Conservation (phyloP, 2,113 vertebrate species). For the Nyctibius bracteatus region DNA sequence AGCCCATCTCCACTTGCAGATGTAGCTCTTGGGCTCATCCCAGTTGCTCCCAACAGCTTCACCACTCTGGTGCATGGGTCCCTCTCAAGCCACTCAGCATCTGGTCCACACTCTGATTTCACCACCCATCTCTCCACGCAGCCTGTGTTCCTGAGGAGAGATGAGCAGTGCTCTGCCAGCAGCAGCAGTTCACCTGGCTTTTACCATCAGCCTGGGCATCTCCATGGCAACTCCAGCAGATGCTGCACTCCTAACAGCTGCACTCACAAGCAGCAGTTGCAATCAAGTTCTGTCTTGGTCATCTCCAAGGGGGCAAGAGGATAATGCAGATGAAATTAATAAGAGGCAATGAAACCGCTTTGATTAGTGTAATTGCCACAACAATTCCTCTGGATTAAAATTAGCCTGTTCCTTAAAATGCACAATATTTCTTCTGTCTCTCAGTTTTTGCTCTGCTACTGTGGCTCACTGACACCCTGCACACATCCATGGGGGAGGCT, state of each 20-base stretch:
- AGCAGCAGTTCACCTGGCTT: background rate
- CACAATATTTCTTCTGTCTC: background rate
- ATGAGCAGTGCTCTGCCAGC: background rate
- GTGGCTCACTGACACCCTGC: background rate
- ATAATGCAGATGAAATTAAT: background rate
- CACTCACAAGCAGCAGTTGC: background rate
- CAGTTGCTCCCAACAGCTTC: background rate
- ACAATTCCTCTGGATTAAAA: background rate
- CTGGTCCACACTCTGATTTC: background rate
- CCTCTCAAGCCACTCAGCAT: background rate
- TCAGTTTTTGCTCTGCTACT: background rate
- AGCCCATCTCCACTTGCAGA: background rate
- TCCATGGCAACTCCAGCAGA: conserved; percentile 65
- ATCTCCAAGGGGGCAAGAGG: background rate
- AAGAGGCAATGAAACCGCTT: background rate
- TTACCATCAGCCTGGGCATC: conserved; percentile 27
- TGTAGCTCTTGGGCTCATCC: accelerated
- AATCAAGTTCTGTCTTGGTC: conserved; percentile 28
- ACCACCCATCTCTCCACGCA: background rate
- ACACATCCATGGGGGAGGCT: background rate
- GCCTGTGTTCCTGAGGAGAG: background rate
- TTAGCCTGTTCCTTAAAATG: background rate
- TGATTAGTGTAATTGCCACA: background rate
- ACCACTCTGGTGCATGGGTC: background rate
- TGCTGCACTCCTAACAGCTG: background rate